Evolutionary conservation across 2,797 vertebrate species (phyloP), one percentile per base, ranked within the genome.

Genomic region (Sphenodon punctatus): DNA sequence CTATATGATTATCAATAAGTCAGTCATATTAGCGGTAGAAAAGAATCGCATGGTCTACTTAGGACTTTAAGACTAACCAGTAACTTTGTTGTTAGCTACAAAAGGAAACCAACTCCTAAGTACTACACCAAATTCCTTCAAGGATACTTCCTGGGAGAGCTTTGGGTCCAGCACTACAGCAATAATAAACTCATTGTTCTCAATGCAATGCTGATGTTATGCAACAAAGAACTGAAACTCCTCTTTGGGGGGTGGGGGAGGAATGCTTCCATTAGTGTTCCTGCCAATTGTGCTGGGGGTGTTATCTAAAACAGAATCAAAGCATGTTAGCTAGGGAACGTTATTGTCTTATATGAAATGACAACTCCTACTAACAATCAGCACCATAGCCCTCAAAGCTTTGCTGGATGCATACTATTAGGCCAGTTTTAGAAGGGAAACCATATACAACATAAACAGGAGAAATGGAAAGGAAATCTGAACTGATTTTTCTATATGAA

Each of bases 271-370:
- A 1, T 85, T 81, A 45, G 34, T 49, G 60, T 69, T 73, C 19
- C 43, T 84, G 72, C 4, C 72, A 82, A 32, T 51, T 84, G 3
- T 67, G 87, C 69, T 63, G 7, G 10, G 60, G 17, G 8, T 34
- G 36, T 76, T 22, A 68, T 17, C 30, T 60, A 70, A 91, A 88
- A 88, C 7, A 63, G 36, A 67, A 86, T 78, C 51, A 78, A 81
- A 68, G 16, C 8, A 2, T 30, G 12, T 56, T 85, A 60, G 42
- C 79, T 60, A 43, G 19, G 27, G 67, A 75, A 67, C 80, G 10
- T 11, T 49, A 32, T 36, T 56, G 1, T 43, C 39, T 69, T 34
- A 43, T 3, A 43, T 48, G 5, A 51, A 43, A 22, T 25, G 2
- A 43, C 36, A 55, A 4, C 2, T 72, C 66, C 14, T 48, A 9